Base-by-base conservation (phyloP, 2,797 vertebrate genomes). In the Megaceryle alcyon region DNA sequence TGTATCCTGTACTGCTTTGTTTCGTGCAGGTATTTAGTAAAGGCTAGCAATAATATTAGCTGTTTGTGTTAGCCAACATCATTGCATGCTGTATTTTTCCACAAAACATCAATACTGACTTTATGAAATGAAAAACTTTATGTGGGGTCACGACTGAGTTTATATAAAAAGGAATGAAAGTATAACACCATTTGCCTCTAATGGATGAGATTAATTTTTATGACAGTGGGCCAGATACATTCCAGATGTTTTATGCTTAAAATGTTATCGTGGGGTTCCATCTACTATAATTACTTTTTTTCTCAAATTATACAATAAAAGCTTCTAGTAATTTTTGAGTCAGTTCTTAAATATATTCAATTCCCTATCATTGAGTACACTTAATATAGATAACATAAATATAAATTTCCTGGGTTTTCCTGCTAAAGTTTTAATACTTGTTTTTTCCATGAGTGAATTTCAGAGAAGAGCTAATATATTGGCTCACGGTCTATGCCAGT, bases 171-270 rank as follows among this genome's bases (percentile, higher is more conserved):
- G 60, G 66, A 97, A 82, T 82, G 59, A 95, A 97, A 94, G 79
- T 95, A 64, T 90, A 96, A 96, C 25, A 92, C 54, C 92, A 79
- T 96, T 98, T 97, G 81, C 96, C 94, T 96, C 77, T 31, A 54
- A 31, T 54, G 53, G 53, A 54, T 54, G 53, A 56, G 53, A 31
- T 56, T 56, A 56, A 92, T 97, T 97, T 97, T 96, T 96, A 90
- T 95, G 83, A 86, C 77, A 78, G 10, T 80, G 31, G 82, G 86
- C 89, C 97, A 97, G 86, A 95, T 96, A 95, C 28, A 49, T 96
- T 95, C 54, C 96, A 97, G 95, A 92, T 98, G 93, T 97, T 94
- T 94, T 66, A 86, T 88, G 60, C 88, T 94, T 86, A 60, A 83
- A 95, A 48, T 97, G 53, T 97, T 94, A 93, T 49, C 39, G 85